Percentiles rank a stretch among this genome's conserved stretches.
These are phyloP conservation scores for Phortica magna DNA, from an alignment of 2,888 invertebrate genomes.

Conservation along the genomic window DNA sequence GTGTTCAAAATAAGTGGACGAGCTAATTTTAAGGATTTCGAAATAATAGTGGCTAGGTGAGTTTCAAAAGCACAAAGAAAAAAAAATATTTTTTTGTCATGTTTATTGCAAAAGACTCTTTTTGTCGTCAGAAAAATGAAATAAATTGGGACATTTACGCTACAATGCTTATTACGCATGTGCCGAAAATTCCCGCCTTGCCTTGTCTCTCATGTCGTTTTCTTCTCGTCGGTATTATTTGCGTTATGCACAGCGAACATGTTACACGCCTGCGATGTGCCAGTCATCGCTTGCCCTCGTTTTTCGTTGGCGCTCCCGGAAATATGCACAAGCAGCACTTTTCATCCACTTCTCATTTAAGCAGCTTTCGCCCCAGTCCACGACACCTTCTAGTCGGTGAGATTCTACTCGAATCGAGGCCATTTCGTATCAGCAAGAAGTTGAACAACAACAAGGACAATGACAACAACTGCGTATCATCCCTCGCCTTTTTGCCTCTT, in stretches of 20 bases:
- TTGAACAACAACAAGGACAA: background rate
- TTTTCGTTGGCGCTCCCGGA: constrained; percentile 58
- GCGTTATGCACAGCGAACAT: background rate
- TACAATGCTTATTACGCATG: constrained; percentile 57
- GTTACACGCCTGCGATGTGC: background rate
- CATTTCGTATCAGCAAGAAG: background rate
- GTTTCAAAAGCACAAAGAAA: background rate
- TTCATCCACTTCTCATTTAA: constrained; percentile 74
- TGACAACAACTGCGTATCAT: background rate
- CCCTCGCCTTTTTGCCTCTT: background rate
- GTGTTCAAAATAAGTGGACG: background rate
- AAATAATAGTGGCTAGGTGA: background rate
- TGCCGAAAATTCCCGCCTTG: constrained; percentile 51
- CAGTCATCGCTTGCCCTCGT: constrained; percentile 59
- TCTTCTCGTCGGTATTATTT: background rate
- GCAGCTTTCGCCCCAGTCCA: constrained; percentile 46
- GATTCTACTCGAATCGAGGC: constrained; percentile 27
- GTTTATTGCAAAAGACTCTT: background rate
- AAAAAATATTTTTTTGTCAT: background rate
- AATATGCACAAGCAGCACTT: constrained; percentile 63
- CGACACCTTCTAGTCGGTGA: background rate
- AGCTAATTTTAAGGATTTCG: background rate
- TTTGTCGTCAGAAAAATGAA: constrained; percentile 36
- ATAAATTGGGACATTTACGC: constrained; percentile 32
- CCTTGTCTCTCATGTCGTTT: constrained; percentile 38